A percentile compares a stretch with the other conserved stretches of the same genome.
phyloP scores from a whole-genome alignment of 1,140 invertebrate genomes.

The Spodoptera litura region DNA sequence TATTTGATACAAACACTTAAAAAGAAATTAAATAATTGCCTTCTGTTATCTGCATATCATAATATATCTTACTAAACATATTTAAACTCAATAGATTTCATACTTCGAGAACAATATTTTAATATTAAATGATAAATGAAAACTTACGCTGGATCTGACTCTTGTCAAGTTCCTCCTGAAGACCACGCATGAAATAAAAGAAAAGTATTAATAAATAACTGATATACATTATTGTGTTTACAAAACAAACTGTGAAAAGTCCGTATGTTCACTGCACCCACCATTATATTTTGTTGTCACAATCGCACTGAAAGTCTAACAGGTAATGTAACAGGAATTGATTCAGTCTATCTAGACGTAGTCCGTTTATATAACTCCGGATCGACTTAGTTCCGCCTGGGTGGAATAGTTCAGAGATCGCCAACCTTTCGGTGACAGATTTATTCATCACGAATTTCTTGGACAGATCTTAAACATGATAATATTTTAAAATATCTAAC shows the following conservation, averaged over 20 bases:
- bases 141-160: constrained; percentile 86
- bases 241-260: constrained; percentile 1
- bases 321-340: constrained; percentile 44
- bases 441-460: neutral
- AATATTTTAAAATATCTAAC: too few species aligned
- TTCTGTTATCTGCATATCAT: too few species aligned
- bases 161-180: constrained; percentile 87
- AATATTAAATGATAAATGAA: neutral
- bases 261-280: constrained; percentile 50
- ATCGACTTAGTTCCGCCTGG: constrained; percentile 63
- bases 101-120: neutral
- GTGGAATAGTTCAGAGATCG: constrained; percentile 66
- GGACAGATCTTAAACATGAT: neutral
- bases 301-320: constrained; percentile 9
- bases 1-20: too few species aligned
- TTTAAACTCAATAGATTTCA: neutral
- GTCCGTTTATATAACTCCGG: constrained; percentile 67
- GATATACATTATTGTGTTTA: constrained; percentile 35
- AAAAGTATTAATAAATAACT: constrained; percentile 46
- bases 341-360: constrained; percentile 57
- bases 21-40: too few species aligned
- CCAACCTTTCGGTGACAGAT: constrained; percentile 41
- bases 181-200: constrained; percentile 61
- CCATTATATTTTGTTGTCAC: constrained; percentile 58
- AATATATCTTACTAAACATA: too few species aligned